phyloP scores from a whole-genome alignment of 37 sponge, comb jelly and placozoan species.

The Petrosia ficiformis region DNA sequence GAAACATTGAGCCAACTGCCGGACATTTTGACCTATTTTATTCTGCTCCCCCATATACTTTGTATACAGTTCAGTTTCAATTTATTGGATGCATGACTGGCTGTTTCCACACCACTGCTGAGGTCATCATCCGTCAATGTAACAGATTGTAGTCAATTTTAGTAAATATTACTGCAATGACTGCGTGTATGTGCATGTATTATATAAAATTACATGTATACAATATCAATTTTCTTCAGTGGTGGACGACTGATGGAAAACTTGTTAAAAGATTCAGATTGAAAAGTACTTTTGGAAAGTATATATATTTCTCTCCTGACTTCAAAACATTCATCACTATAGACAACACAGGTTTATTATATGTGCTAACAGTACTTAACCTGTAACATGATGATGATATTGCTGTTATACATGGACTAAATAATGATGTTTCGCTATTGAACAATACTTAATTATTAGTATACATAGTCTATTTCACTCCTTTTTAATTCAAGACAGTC shows the following conservation, averaged over 20 bases:
- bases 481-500: no score
- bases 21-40: no score
- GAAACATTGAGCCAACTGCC: no score
- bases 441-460: no score
- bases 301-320: conserved; percentile 56
- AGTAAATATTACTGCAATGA: background rate
- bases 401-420: no score
- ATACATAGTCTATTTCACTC: no score
- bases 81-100: no score
- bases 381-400: background rate
- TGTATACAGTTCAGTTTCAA: no score
- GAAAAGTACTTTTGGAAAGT: conserved; percentile 69
- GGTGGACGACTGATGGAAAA: conserved; percentile 53
- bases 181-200: conserved; percentile 1
- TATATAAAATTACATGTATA: background rate
- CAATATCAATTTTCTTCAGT: conserved; percentile 26
- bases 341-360: conserved; percentile 66
- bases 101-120: no score
- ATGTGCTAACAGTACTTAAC: conserved; percentile 31
- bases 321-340: conserved; percentile 67
- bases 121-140: no score
- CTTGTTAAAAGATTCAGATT: conserved; percentile 27
- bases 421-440: no score
- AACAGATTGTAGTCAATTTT: background rate
- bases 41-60: no score